phyloP scores from a whole-genome alignment of 2,113 vertebrate species.

The Aegotheles bennettii region DNA sequence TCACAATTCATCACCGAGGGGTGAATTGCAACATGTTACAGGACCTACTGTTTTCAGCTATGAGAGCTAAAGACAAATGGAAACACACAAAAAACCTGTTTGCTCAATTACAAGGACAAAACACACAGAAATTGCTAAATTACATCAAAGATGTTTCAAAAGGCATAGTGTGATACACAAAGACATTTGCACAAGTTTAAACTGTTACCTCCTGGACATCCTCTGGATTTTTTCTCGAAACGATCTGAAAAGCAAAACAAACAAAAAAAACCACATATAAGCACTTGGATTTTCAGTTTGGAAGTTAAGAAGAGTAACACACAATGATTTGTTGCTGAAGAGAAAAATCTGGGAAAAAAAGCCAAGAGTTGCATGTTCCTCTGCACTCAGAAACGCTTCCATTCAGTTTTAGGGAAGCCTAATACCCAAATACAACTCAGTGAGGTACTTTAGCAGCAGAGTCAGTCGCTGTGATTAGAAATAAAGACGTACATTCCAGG shows the following conservation, averaged over 20 bases:
- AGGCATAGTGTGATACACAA: not conserved
- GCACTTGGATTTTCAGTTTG: not conserved
- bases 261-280: slow-evolving; percentile 9
- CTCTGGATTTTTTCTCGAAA: slow-evolving; percentile 94
- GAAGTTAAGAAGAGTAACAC: not conserved
- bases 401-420: not conserved
- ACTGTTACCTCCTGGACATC: slow-evolving; percentile 95
- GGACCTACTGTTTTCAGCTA: not conserved
- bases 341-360: not conserved
- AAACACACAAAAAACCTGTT: not conserved
- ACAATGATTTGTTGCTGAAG: not conserved
- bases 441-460: not conserved
- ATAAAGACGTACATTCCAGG: rapidly evolving
- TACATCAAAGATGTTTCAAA: slow-evolving; percentile 32
- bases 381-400: not conserved
- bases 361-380: not conserved
- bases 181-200: slow-evolving; percentile 48
- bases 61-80: not conserved
- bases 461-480: not conserved
- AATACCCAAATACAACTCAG: not conserved
- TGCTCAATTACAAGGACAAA: not conserved
- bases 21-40: slow-evolving; percentile 9
- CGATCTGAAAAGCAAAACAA: slow-evolving; percentile 81
- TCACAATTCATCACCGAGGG: not conserved
- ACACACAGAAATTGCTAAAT: not conserved